Base-by-base conservation (phyloP, 1,140 invertebrate genomes). In the Hermetia illucens region DNA sequence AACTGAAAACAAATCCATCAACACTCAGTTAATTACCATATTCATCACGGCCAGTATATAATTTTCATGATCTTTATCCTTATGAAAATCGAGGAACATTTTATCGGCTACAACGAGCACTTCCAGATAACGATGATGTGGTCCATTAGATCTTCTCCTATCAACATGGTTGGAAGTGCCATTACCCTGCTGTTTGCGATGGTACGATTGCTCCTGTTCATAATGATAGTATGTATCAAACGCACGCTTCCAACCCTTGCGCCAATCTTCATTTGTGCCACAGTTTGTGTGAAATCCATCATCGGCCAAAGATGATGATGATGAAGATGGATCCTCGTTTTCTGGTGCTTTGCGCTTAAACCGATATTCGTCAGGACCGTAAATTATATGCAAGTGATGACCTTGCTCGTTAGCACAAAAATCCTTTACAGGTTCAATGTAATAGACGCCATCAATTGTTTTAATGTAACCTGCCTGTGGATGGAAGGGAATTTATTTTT, bases 11-110 rank as follows among this genome's bases (percentile, higher is more conserved):
- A 27, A 27, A 27, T 8, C 8, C 8, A 27, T 27, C 24, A 13
- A 9, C 13, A 27, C 13, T 9, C 24, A 8, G 15, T 4, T 12
- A 10, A 39, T 41, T 46, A 63, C 77, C 74, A 79, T 79, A 51
- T 80, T 81, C 71, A 80, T 78, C 12, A 82, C 60, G 2, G 77
- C 79, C 16, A 81, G 52, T 5, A 81, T 64, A 47, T 81, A 81
- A 6, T 68, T 69, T 39, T 76, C 73, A 8, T 75, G 58, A 52
- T 80, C 70, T 39, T 67, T 72, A 21, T 48, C 44, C 37, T 67
- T 65, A 49, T 81, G 75, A 50, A 64, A 75, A 8, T 73, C 63
- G 22, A 77, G 59, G 63, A 82, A 81, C 46, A 65, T 67, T 25
- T 69, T 68, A 55, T 82, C 78, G 16, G 73, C 74, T 3, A 81